Evolutionary conservation across 2,888 invertebrate genomes (phyloP).

Genomic region (Elgonia sp.): DNA sequence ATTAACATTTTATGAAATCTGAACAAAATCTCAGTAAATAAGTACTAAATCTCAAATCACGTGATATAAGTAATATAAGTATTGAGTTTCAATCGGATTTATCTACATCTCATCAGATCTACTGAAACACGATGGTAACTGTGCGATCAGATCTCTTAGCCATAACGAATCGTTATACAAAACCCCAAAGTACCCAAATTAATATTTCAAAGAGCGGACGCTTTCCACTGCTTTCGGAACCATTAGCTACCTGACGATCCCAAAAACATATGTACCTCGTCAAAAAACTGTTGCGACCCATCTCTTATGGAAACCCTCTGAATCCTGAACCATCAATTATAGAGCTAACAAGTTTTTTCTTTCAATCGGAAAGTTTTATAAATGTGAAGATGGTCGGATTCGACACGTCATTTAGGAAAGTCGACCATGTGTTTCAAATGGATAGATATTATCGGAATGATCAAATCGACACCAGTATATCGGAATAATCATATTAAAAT

Average conservation of each 20-base stretch:
- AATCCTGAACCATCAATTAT: constrained; percentile 53
- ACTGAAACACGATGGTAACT: neutral
- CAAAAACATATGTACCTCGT: constrained; percentile 64
- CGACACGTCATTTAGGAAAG: constrained; percentile 51
- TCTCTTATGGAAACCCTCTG: constrained; percentile 25
- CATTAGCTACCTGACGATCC: constrained; percentile 61
- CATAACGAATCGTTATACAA: constrained; percentile 41
- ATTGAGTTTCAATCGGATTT: neutral
- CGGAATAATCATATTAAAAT: too few species aligned
- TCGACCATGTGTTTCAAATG: constrained; percentile 55
- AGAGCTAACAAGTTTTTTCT: constrained; percentile 63
- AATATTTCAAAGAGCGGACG: constrained; percentile 61
- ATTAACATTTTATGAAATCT: neutral
- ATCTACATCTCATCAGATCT: constrained; percentile 12
- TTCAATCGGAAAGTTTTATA: constrained; percentile 48
- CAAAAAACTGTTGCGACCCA: constrained; percentile 58
- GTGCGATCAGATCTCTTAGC: constrained; percentile 13
- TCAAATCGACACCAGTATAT: too few species aligned
- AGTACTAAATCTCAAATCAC: neutral
- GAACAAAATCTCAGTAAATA: neutral
- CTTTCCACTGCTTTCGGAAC: constrained; percentile 38
- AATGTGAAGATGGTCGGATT: constrained; percentile 28
- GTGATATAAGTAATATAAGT: neutral
- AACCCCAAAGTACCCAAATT: constrained; percentile 60
- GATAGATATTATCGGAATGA: neutral